These are phyloP conservation scores for Mythimna ferrago DNA, from an alignment of 2,888 invertebrate species.

Conservation along the genomic window DNA sequence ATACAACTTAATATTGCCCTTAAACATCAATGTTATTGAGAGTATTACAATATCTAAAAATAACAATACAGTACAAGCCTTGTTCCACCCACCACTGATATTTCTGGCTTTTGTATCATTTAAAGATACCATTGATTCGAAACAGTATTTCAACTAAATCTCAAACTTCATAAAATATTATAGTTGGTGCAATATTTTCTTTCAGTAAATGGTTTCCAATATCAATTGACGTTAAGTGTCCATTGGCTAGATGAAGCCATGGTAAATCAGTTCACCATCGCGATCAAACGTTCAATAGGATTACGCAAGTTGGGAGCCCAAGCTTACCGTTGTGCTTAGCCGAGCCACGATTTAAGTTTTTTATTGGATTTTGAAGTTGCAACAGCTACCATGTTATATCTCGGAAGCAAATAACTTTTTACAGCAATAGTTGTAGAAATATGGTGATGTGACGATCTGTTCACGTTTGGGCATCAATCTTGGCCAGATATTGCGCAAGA, in stretches of 20 bases:
- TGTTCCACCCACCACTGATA: slow-evolving; percentile 6
- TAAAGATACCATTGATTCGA: slow-evolving; percentile 16
- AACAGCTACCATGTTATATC: slow-evolving; percentile 34
- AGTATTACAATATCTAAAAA: not conserved
- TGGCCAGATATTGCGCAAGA: too few relatives aligned
- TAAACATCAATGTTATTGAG: not conserved
- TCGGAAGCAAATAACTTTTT: not conserved
- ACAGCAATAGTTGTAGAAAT: not conserved
- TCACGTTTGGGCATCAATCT: too few relatives aligned
- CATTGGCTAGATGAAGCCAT: slow-evolving; percentile 63
- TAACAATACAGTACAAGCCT: not conserved
- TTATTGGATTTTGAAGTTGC: slow-evolving; percentile 48
- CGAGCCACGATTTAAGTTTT: slow-evolving; percentile 54
- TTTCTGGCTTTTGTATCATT: not conserved
- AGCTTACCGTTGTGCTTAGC: slow-evolving; percentile 41
- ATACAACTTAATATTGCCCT: not conserved
- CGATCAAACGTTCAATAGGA: slow-evolving; percentile 62
- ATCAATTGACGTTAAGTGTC: slow-evolving; percentile 60
- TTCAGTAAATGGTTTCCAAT: slow-evolving; percentile 43
- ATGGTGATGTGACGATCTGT: too few relatives aligned
- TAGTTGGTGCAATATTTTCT: slow-evolving; percentile 25
- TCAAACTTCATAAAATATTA: slow-evolving; percentile 22
- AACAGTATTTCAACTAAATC: not conserved
- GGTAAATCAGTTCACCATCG: slow-evolving; percentile 64
- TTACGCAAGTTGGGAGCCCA: slow-evolving; percentile 57